These are phyloP conservation scores for Myiozetetes cayanensis DNA, from an alignment of 2,113 vertebrate species.

Conservation along the genomic window DNA sequence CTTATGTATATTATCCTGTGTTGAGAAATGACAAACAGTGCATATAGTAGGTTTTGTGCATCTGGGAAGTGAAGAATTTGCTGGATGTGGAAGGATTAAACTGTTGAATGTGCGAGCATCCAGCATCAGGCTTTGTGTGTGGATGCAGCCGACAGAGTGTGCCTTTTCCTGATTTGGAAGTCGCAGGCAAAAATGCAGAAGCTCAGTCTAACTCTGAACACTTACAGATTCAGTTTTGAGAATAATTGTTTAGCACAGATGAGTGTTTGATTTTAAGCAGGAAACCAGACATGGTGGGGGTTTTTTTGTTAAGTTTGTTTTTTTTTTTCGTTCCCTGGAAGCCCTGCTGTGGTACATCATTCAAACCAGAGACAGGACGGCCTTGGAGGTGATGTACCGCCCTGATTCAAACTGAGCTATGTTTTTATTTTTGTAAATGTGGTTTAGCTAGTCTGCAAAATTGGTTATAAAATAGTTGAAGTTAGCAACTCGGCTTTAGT, in stretches of 20 bases:
- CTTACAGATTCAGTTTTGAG: background rate
- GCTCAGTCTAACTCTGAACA: background rate
- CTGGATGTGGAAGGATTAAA: background rate
- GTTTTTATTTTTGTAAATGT: background rate
- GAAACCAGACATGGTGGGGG: background rate
- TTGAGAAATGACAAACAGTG: background rate
- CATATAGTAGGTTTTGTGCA: background rate
- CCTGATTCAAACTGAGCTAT: background rate
- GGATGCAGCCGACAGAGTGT: background rate
- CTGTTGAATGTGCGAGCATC: background rate
- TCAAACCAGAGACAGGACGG: background rate
- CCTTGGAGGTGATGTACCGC: background rate
- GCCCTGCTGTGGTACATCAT: background rate
- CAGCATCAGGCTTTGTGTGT: background rate
- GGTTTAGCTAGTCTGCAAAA: background rate
- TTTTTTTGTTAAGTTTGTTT: accelerated
- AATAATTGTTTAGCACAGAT: background rate
- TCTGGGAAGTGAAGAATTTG: background rate
- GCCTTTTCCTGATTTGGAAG: background rate
- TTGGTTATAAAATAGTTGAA: background rate
- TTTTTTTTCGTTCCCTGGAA: background rate
- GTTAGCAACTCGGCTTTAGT: background rate
- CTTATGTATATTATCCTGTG: background rate
- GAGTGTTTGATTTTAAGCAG: background rate
- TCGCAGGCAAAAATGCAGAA: background rate